phyloP scores from a whole-genome alignment of 2,888 invertebrate genomes.

The Argyresthia goedartella region DNA sequence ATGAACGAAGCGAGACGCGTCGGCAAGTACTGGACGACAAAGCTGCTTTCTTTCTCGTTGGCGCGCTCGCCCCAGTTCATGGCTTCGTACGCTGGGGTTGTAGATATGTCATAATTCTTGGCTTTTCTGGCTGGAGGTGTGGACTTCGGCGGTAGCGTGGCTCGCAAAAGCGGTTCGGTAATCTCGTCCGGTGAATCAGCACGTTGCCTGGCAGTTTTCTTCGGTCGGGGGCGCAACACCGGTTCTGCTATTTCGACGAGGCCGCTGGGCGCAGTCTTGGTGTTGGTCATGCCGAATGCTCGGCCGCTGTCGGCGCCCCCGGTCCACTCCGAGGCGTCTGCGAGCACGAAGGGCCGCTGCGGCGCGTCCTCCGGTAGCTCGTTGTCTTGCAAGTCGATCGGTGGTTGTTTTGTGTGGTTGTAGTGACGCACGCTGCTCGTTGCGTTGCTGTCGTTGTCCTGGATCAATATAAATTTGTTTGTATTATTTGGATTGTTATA shows the following conservation, averaged over 20 bases:
- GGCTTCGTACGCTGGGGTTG: conserved; percentile 47
- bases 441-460: conserved; percentile 35
- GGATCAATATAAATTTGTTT: conserved; percentile 8
- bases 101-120: conserved; percentile 56
- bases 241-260: conserved; percentile 80
- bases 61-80: conserved; percentile 35
- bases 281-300: conserved; percentile 73
- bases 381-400: conserved; percentile 46
- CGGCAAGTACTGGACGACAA: conserved; percentile 84
- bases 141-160: conserved; percentile 48
- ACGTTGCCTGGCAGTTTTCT: conserved; percentile 64
- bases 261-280: conserved; percentile 52
- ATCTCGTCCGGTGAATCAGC: conserved; percentile 67
- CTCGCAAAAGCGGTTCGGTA: conserved; percentile 74
- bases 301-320: conserved; percentile 66
- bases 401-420: conserved; percentile 32
- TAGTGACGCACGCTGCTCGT: conserved; percentile 25
- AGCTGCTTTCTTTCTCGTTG: conserved; percentile 42
- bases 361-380: conserved; percentile 52
- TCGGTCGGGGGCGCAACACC: conserved; percentile 74
- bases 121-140: conserved; percentile 44
- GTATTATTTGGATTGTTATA: neutral
- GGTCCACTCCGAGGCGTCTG: conserved; percentile 65
- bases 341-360: conserved; percentile 43
- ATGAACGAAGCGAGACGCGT: conserved; percentile 83